These are phyloP conservation scores for Steinernema khuongi DNA, from an alignment of 1,140 invertebrate genomes.

Conservation along the genomic window DNA sequence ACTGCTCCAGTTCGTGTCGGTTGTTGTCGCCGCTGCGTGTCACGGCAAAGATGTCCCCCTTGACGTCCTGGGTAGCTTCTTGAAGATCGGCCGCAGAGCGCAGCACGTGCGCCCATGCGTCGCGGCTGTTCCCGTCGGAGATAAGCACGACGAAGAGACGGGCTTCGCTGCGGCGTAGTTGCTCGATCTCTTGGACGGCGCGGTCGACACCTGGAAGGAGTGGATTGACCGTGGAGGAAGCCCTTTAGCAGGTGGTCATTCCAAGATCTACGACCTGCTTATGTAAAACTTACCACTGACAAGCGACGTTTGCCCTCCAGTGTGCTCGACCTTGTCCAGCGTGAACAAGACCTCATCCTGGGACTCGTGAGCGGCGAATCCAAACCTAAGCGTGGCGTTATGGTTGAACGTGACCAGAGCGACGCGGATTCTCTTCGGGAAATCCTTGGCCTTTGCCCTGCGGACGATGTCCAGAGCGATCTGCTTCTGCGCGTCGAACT, in stretches of 20 bases:
- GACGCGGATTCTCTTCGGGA: background rate
- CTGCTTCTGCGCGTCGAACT: conserved; percentile 24
- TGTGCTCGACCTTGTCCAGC: conserved; percentile 30
- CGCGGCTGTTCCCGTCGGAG: conserved; percentile 35
- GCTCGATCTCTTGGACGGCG: conserved; percentile 21
- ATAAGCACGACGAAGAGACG: conserved; percentile 28
- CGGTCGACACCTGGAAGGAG: background rate
- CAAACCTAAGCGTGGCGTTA: background rate
- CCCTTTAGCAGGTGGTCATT: too few relatives aligned
- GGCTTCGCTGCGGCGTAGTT: conserved; percentile 18
- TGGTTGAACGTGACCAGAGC: conserved; percentile 4
- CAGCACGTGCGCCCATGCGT: conserved; percentile 24
- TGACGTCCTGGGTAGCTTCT: background rate
- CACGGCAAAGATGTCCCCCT: background rate
- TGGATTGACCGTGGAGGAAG: too few relatives aligned
- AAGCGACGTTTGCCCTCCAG: conserved; percentile 33
- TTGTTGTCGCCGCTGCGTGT: background rate
- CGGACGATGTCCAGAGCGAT: background rate
- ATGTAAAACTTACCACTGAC: conserved; percentile 25
- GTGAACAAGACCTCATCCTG: conserved; percentile 21
- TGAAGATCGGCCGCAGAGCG: background rate
- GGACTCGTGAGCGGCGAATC: background rate
- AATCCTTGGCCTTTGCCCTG: background rate
- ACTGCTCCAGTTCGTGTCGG: background rate
- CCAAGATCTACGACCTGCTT: background rate